These are phyloP conservation scores for Abramis brama DNA, from an alignment of 2,113 vertebrate genomes.

Conservation along the genomic window DNA sequence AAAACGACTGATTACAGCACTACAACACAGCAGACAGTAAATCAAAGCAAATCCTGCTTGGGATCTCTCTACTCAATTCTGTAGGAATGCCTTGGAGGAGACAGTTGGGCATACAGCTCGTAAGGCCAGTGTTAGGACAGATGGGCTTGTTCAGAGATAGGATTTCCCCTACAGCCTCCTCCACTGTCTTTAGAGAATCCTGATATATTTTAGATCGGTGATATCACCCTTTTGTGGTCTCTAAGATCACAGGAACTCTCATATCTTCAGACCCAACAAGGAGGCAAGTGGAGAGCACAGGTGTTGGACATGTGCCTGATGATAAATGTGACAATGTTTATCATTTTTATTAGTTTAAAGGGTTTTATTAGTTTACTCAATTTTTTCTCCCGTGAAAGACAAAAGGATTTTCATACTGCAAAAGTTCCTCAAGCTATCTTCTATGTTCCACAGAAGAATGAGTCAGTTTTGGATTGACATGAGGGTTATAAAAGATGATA, in stretches of 20 bases:
- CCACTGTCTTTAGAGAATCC: neutral
- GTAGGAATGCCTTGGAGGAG: neutral
- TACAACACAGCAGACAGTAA: slow-evolving; percentile 34
- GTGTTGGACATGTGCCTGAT: neutral
- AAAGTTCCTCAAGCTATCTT: neutral
- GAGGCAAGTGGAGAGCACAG: neutral
- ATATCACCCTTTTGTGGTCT: neutral
- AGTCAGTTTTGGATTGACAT: neutral
- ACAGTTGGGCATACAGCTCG: neutral
- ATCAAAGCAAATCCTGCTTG: slow-evolving; percentile 32
- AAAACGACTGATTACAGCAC: slow-evolving; percentile 26
- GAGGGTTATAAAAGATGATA: neutral
- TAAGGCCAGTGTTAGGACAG: slow-evolving; percentile 2
- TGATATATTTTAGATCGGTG: slow-evolving; percentile 12
- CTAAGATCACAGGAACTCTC: neutral
- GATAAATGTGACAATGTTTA: neutral
- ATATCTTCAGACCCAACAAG: neutral
- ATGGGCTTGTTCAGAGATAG: neutral
- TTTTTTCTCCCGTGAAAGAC: neutral
- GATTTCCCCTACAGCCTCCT: slow-evolving; percentile 14
- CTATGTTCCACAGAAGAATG: too few species aligned
- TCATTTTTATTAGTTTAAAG: neutral
- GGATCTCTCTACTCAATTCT: slow-evolving; percentile 28
- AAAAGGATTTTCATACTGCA: neutral
- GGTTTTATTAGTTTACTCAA: too few species aligned